phyloP scores from a whole-genome alignment of 2,113 vertebrate species.

The Symphodus melops region DNA sequence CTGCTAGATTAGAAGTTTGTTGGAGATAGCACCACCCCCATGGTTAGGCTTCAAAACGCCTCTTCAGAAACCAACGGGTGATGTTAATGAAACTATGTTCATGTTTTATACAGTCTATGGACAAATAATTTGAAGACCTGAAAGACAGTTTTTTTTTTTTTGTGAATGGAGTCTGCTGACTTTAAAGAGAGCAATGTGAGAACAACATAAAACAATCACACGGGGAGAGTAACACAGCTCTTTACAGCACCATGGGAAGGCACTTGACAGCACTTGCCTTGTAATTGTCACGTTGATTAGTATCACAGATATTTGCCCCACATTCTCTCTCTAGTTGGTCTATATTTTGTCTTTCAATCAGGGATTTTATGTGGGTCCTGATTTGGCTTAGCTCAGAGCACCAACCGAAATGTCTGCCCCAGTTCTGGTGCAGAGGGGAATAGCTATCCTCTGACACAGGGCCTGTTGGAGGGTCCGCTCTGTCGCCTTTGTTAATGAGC shows the following conservation, averaged over 20 bases:
- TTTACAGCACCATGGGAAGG: background rate
- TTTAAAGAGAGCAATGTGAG: too few relatives aligned
- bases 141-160: too few relatives aligned
- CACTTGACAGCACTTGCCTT: slow-evolving; percentile 32
- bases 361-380: slow-evolving; percentile 65
- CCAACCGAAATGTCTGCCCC: slow-evolving; percentile 68
- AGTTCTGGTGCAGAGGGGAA: slow-evolving; percentile 66
- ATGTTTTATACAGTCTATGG: too few relatives aligned
- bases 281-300: slow-evolving; percentile 55
- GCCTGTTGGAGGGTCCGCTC: slow-evolving; percentile 50
- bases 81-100: too few relatives aligned
- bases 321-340: slow-evolving; percentile 53
- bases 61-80: too few relatives aligned
- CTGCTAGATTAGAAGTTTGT: too few relatives aligned
- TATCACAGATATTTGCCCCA: slow-evolving; percentile 56
- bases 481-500: slow-evolving; percentile 58
- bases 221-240: background rate
- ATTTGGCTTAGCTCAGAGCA: slow-evolving; percentile 63
- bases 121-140: too few relatives aligned
- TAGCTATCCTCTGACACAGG: slow-evolving; percentile 59
- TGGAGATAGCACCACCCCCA: too few relatives aligned
- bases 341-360: slow-evolving; percentile 65
- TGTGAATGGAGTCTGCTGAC: too few relatives aligned
- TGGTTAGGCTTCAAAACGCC: too few relatives aligned
- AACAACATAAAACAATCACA: slow-evolving; percentile 23